Conservation (phyloP, 2,888 invertebrate genomes). For the Tanytarsus gracilentus region DNA sequence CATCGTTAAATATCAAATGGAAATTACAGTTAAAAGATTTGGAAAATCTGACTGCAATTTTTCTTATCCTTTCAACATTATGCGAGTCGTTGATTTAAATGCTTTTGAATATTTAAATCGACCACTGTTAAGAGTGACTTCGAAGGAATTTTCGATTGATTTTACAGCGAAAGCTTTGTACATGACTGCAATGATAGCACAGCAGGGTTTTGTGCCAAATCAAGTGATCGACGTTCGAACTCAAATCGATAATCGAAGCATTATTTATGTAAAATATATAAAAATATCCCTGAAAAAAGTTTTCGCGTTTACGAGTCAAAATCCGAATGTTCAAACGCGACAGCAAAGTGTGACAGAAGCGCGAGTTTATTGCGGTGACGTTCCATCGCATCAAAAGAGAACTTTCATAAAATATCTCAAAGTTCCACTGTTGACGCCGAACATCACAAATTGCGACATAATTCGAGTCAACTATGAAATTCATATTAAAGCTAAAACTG, state of each 20-base stretch:
- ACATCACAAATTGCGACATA: background rate
- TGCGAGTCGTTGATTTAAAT: background rate
- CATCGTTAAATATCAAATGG: background rate
- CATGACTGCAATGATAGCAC: slow-evolving; percentile 1
- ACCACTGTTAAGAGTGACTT: background rate
- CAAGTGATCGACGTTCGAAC: background rate
- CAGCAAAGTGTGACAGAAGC: background rate
- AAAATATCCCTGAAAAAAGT: background rate
- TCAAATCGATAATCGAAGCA: background rate
- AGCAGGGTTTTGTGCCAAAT: background rate
- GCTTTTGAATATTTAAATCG: background rate
- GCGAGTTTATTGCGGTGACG: background rate
- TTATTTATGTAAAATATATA: background rate
- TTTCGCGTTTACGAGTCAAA: background rate
- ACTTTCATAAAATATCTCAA: background rate
- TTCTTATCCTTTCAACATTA: background rate
- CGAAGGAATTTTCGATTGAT: background rate
- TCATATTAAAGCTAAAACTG: background rate
- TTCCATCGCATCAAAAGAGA: background rate
- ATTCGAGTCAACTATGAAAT: background rate
- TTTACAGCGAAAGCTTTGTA: background rate
- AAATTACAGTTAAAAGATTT: background rate
- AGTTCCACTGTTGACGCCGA: background rate
- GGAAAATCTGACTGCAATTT: background rate
- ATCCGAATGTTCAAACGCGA: background rate